Evolutionary conservation across 2,888 invertebrate genomes (phyloP), one percentile per base, ranked within the genome.

Genomic region (Mesorhabditis belari): DNA sequence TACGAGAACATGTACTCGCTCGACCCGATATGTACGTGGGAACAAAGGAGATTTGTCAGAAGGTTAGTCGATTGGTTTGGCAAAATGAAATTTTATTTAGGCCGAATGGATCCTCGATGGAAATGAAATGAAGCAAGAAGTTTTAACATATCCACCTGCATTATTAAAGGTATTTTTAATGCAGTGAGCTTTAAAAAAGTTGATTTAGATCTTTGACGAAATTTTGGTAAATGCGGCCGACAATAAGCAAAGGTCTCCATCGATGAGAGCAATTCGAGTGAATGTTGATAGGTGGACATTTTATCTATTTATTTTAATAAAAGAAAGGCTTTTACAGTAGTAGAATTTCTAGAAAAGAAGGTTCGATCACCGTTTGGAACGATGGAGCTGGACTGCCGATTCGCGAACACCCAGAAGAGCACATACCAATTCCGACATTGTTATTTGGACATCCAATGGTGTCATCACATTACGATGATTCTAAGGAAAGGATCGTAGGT

Each of bases 1-100:
- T 69, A 21, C 28, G 54, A 73, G 96, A 98, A 83, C 96, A 98
- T 80, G 93, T 98, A 77, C 85, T 98, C 56, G 86, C 96, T 35
- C 87, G 96, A 76, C 96, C 98, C 0, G 96, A 98, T 81, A 93
- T 95, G 0, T 98, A 98, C 80, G 94, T 98, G 75, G 98, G 96
- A 69, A 85, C 85, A 63, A 81, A 83, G 2, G 84, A 84, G 65
- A 72, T 74, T 21, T 21, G 60, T 21, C 66, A 70, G 59, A 44
- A 59, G n/a, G 57, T 3, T 2, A 5, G 24, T 3, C 19, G 19
- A 23, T 24, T 3, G 19, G 3, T 50, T 25, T 51, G 3, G n/a
- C 9, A 17, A n/a, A 5, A 2, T 19, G 17, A 21, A 51, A 17
- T n/a, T n/a, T 6, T 29, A 6, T 57, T 49, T 29, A 64, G 57